These are phyloP conservation scores for Pelodiscus sinensis DNA, from an alignment of 2,113 vertebrate species.

Conservation along the genomic window DNA sequence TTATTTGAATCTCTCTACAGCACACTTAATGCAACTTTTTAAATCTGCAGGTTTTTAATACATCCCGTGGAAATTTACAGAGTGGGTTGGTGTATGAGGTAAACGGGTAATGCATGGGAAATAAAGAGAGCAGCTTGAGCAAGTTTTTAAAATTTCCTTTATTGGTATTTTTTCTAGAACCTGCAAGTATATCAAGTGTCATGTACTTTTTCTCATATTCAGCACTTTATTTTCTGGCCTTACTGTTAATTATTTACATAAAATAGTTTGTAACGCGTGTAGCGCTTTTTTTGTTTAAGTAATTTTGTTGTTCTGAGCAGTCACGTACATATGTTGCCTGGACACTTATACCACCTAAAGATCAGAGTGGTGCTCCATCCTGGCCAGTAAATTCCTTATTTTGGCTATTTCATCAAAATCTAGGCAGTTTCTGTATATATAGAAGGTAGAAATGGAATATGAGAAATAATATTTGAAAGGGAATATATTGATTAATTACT, in stretches of 20 bases:
- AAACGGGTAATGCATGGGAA: conserved; percentile 77
- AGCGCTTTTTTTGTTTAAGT: conserved; percentile 83
- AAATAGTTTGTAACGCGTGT: conserved; percentile 73
- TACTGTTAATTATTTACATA: conserved; percentile 79
- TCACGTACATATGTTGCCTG: conserved; percentile 93
- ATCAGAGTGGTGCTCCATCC: conserved; percentile 94
- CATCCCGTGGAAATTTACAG: conserved; percentile 76
- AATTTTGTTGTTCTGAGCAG: conserved; percentile 86
- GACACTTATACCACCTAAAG: conserved; percentile 92
- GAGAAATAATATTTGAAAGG: conserved; percentile 95
- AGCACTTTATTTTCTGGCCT: conserved; percentile 88
- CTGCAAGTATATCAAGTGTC: conserved; percentile 73
- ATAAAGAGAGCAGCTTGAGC: conserved; percentile 62
- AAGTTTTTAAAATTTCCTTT: conserved; percentile 54
- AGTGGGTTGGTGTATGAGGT: conserved; percentile 70
- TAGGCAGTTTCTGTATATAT: conserved; percentile 97
- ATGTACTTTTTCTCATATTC: conserved; percentile 79
- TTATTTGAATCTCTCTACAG: conserved; percentile 82
- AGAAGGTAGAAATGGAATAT: conserved; percentile 92
- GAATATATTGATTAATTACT: conserved; percentile 95
- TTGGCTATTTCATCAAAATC: conserved; percentile 90
- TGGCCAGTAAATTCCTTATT: conserved; percentile 98
- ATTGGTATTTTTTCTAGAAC: conserved; percentile 74
- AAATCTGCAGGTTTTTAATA: conserved; percentile 87
- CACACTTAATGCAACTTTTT: conserved; percentile 86